A percentile compares a stretch with the other conserved stretches of the same genome.
These are phyloP conservation scores for Synanthedon andrenaeformis DNA, from an alignment of 2,888 invertebrate species.

Conservation along the genomic window DNA sequence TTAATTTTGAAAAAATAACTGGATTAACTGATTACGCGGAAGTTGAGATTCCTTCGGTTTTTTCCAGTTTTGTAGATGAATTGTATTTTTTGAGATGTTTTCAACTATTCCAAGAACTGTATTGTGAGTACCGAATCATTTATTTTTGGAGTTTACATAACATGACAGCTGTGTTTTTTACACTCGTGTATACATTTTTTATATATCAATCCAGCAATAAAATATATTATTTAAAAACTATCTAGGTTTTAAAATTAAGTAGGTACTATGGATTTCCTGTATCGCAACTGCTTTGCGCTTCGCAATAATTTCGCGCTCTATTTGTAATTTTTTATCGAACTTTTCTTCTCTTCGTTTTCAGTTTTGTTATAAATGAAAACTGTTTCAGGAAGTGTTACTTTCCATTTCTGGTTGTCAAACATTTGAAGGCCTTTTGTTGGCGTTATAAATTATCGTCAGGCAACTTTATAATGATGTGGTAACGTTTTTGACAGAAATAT, in stretches of 20 bases:
- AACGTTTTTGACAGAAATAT: background rate
- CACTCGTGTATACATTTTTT: background rate
- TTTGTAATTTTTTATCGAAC: background rate
- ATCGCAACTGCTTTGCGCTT: background rate
- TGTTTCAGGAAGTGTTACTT: background rate
- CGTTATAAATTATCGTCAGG: background rate
- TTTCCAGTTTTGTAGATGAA: conserved; percentile 34
- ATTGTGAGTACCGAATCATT: conserved; percentile 55
- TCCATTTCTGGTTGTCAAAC: background rate
- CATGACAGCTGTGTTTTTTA: conserved; percentile 57
- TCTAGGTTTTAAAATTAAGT: too few species aligned
- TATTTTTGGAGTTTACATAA: conserved; percentile 67
- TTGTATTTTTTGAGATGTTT: conserved; percentile 57
- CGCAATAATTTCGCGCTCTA: background rate
- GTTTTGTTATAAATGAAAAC: background rate
- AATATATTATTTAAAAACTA: background rate
- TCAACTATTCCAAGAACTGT: conserved; percentile 56
- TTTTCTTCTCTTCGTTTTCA: background rate
- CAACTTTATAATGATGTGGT: background rate
- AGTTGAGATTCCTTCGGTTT: conserved; percentile 13
- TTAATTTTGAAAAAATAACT: too few species aligned
- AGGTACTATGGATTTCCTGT: background rate
- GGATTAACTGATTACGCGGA: background rate
- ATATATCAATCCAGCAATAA: background rate
- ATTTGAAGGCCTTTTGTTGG: conserved; percentile 6